Base-by-base conservation (phyloP, 2,888 invertebrate genomes). In the Apamea monoglypha region DNA sequence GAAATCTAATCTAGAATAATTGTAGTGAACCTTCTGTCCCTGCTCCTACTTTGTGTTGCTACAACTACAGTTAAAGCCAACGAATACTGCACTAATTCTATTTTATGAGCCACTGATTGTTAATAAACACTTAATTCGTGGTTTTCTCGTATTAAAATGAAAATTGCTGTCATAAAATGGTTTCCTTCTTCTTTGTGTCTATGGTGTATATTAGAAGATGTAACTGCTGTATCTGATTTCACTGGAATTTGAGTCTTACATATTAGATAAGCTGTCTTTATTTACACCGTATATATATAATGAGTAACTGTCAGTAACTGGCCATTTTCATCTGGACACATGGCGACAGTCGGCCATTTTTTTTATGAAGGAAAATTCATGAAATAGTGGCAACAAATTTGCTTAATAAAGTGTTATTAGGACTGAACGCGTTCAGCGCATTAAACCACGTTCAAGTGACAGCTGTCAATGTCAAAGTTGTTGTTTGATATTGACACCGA, bases 91-190 rank as follows among this genome's bases (percentile, higher is more conserved):
- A 68, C 56, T 82, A 59, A 74, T 68, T 74, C 66, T 56, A 18
- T 72, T 82, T 83, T 74, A 82, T 44, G 67, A 36, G 10, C 40
- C 56, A 72, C 63, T 78, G 74, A 82, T 83, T 82, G 78, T 82
- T 74, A 74, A 82, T 76, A 74, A 78, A 74, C 67, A 67, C 63
- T 74, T 63, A 74, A 50, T 83, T 59, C 12, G 61, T 53, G 61
- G 53, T 67, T 73, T 59, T 69, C 68, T 32, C 16, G 16, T 21
- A 64, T 76, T 44, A 61, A 82, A 70, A 83, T 83, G 56, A 74
- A 78, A 70, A 74, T 71, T 63, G 10, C 7, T 25, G 16, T 16
- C 36, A 53, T 78, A 63, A 63, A 71, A 47, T 80, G 18, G 18
- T 69, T 66, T 63, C 0, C 32, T 21, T 50, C 6, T 25, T 40